Evolutionary conservation across 2,888 invertebrate genomes (phyloP), one percentile per base, ranked within the genome.

Genomic region (Diarsia mendica): DNA sequence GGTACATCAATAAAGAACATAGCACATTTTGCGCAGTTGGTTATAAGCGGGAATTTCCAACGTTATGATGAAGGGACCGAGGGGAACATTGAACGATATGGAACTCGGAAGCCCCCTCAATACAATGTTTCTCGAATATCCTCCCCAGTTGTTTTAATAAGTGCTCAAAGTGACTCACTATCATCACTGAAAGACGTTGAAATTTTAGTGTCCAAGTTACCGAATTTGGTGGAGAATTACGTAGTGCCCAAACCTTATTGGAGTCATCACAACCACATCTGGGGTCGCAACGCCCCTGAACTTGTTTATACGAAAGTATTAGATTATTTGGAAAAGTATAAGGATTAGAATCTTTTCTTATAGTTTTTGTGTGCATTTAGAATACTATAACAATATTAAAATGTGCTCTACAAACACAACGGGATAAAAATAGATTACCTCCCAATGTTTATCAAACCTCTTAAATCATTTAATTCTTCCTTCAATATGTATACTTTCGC

Each of bases 101-200:
- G 95, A 0, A 84, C 86, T 44, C 46, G 82, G 0, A 89, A 77
- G 5, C 92, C 96, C n/a, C 95, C 96, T 15, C 85, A 89, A 53
- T 96, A 96, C 81, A 91, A 96, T 55, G 73, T 96, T 1, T 91
- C 93, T 3, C 85, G 82, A 49, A 87, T 95, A 20, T 90, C 91
- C 3, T 92, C 96, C 2, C 95, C 96, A 2, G 90, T 95, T 3
- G 89, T 94, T 0, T 82, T 97, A n/a, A 89, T 96, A 53, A 91
- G 90, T 77, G 94, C 91, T 3, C 69, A 87, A 69, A 97, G 97
- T 74, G 98, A 98, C 91, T 97, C 97, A 96, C 87, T 98, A 8
- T 97, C 98, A 4, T 92, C 96, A 39, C 89, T 96, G 49, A 91
- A 96, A 90, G 97, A 98, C 79, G 96, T 97, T 1, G 89, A 96